Evolutionary conservation across 1,140 invertebrate species (phyloP), one percentile per base, ranked within the genome.

Genomic region (Neodiprion fabricii): DNA sequence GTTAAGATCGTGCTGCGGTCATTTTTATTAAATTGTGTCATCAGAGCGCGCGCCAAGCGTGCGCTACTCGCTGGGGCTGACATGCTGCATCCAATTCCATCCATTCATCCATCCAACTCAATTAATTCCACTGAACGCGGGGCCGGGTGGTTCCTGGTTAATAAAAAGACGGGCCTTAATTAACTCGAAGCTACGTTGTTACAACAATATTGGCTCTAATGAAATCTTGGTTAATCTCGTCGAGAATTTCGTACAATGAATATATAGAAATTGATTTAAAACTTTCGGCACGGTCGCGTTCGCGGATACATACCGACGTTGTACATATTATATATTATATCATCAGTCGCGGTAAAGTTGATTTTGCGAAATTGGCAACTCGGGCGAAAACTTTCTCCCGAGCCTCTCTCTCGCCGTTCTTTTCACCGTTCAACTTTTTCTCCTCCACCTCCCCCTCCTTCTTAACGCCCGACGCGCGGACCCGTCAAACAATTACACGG

Each of bases 401-500:
- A 53, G n/a, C 10, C 53, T 12, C 4, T 17, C 53, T 17, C 28
- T 61, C n/a, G 11, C n/a, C n/a, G 11, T 61, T 61, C 53, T 61
- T 61, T 61, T 12, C 53, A 9, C 11, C n/a, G 11, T 9, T 17
- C 0, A 12, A 17, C 53, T 61, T 61, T 17, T 61, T 9, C n/a
- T 61, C 11, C 53, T 14, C 28, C 17, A 21, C 17, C 17, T 21
- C 17, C 17, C 17, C 17, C 17, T 21, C 17, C 17, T 21, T 21
- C 17, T 21, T 21, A 21, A 21, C 17, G 17, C 17, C 17, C 28
- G 1, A 40, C 28, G 28, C 28, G 28, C 28, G 28, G 1, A 5
- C 28, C 28, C 28, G 28, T 40, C 1, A 61, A 61, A 17, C 53
- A 61, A 61, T 61, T 61, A 14, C 9, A 83, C 71, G 71, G 70